A percentile compares a stretch with the other conserved stretches of the same genome.
Evolutionary conservation across 1,140 invertebrate genomes (phyloP).

Genomic region (Atta cephalotes): DNA sequence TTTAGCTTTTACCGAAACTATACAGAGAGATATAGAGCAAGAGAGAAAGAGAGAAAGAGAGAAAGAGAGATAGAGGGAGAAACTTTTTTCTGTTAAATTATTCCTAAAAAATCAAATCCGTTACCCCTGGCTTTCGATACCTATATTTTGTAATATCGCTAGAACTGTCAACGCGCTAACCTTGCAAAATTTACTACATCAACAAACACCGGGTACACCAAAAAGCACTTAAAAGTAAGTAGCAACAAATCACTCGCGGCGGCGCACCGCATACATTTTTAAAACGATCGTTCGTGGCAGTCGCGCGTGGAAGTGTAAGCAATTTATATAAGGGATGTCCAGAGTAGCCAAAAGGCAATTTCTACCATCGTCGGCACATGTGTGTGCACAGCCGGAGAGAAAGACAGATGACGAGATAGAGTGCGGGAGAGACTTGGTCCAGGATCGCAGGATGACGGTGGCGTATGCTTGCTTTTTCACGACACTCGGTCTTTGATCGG

Average conservation of each 20-base stretch:
- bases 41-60: no score
- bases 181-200: constrained; percentile 30
- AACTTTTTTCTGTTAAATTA: neutral
- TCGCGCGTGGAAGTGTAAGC: constrained; percentile 38
- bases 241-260: constrained; percentile 46
- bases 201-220: constrained; percentile 37
- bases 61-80: no score
- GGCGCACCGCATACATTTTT: constrained; percentile 50
- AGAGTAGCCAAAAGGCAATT: neutral
- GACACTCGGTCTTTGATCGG: constrained; percentile 67
- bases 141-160: constrained; percentile 9
- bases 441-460: constrained; percentile 31
- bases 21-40: no score
- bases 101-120: neutral
- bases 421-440: neutral
- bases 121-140: neutral
- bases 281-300: constrained; percentile 20
- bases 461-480: constrained; percentile 66
- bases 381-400: constrained; percentile 1
- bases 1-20: neutral
- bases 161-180: neutral
- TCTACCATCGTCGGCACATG: neutral
- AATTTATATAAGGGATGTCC: constrained; percentile 51
- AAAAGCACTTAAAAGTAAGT: constrained; percentile 50
- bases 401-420: neutral